phyloP scores from a whole-genome alignment of 2,888 invertebrate genomes.

The Leptinotarsa tumamoca region DNA sequence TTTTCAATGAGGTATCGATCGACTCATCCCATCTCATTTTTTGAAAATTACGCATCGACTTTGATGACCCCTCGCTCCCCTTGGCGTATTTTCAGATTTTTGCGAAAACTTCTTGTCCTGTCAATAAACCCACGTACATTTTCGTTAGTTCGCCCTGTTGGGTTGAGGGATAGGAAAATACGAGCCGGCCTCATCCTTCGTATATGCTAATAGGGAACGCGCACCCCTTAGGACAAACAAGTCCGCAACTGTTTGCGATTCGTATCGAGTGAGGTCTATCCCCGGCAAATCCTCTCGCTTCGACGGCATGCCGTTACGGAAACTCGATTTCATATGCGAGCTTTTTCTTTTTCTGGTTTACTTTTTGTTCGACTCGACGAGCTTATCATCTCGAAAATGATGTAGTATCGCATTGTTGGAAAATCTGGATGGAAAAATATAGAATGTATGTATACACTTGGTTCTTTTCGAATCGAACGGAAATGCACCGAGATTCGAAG shows the following conservation, averaged over 20 bases:
- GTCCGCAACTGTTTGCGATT: constrained; percentile 25
- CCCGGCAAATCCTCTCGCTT: constrained; percentile 20
- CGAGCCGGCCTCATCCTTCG: background rate
- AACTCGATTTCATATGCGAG: constrained; percentile 17
- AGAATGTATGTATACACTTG: background rate
- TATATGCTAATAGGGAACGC: constrained; percentile 12
- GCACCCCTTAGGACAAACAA: constrained; percentile 23
- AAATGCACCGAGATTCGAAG: too few relatives aligned
- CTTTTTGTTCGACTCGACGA: constrained; percentile 8
- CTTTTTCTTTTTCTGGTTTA: constrained; percentile 9
- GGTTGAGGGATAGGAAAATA: background rate
- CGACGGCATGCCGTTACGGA: constrained; percentile 2
- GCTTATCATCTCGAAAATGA: constrained; percentile 6
- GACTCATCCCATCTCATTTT: too few relatives aligned
- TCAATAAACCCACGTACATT: too few relatives aligned
- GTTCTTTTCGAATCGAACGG: background rate
- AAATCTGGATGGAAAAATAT: background rate
- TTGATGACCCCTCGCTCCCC: too few relatives aligned
- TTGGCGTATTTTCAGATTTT: too few relatives aligned
- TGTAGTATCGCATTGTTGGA: background rate
- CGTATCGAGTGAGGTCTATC: constrained; percentile 24
- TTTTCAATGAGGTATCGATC: too few relatives aligned
- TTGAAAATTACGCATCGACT: too few relatives aligned
- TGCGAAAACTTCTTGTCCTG: too few relatives aligned
- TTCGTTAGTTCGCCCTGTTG: too few relatives aligned